Evolutionary conservation across 2,797 vertebrate species (phyloP).

Genomic region (Cetoscarus ocellatus): DNA sequence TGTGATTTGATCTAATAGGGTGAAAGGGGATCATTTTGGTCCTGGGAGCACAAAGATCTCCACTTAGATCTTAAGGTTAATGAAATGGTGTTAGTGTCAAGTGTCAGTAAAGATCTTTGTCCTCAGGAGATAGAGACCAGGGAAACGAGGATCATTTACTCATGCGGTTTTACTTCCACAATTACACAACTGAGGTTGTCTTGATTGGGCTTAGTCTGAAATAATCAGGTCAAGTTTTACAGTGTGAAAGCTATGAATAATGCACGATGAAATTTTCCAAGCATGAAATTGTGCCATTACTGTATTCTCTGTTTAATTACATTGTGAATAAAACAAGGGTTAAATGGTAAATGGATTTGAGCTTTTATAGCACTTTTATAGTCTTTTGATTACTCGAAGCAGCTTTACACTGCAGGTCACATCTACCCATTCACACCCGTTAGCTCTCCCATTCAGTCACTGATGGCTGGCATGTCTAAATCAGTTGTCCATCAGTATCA

Average conservation of each 20-base stretch:
- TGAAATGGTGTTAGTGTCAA: slow-evolving; percentile 28
- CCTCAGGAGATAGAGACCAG: slow-evolving; percentile 16
- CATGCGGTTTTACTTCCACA: slow-evolving; percentile 10
- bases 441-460: too few species aligned
- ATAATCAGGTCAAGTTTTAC: slow-evolving; percentile 71
- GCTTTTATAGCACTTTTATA: too few species aligned
- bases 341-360: neutral
- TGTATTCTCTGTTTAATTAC: slow-evolving; percentile 50
- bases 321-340: slow-evolving; percentile 50
- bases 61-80: slow-evolving; percentile 21
- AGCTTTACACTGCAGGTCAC: too few species aligned
- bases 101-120: slow-evolving; percentile 24
- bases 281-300: slow-evolving; percentile 66
- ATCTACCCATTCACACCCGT: too few species aligned
- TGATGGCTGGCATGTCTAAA: too few species aligned
- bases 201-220: slow-evolving; percentile 34
- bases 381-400: too few species aligned
- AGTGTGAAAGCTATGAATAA: slow-evolving; percentile 60
- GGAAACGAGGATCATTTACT: neutral
- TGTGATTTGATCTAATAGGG: slow-evolving; percentile 5
- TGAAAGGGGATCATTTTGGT: slow-evolving; percentile 1
- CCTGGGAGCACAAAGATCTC: slow-evolving; percentile 8
- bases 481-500: too few species aligned
- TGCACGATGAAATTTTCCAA: slow-evolving; percentile 67
- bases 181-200: slow-evolving; percentile 36